Evolutionary conservation across 2,797 vertebrate genomes (phyloP).

Genomic region (Sebastes taczanowskii): DNA sequence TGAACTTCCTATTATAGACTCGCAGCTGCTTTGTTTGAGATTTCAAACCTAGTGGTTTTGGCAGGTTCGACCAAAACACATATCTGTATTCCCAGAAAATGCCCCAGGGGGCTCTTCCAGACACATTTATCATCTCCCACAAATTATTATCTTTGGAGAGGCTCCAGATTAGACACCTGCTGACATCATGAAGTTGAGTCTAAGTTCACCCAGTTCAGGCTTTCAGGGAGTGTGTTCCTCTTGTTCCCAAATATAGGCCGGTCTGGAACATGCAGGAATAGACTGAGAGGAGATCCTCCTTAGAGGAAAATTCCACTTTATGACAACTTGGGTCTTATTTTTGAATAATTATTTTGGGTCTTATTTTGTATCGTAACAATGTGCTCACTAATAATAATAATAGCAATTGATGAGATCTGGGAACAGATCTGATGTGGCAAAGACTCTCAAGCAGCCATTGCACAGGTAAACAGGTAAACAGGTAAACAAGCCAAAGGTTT

Average conservation of each 20-base stretch:
- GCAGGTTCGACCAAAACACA: conserved; percentile 41
- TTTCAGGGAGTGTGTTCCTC: neutral
- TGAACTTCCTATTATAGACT: conserved; percentile 28
- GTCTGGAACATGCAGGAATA: neutral
- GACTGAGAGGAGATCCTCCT: neutral
- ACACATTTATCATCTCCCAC: conserved; percentile 36
- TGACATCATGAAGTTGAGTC: conserved; percentile 37
- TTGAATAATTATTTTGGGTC: neutral
- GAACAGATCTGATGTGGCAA: neutral
- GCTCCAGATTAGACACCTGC: conserved; percentile 54
- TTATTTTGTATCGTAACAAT: too few species aligned
- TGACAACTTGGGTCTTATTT: neutral
- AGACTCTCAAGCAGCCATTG: neutral
- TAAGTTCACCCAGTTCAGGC: conserved; percentile 14
- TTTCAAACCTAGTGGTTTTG: conserved; percentile 28
- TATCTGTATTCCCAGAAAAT: conserved; percentile 31
- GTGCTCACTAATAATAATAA: neutral
- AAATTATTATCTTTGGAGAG: conserved; percentile 43
- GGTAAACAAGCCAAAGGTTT: neutral
- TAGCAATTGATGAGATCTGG: neutral
- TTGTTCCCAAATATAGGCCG: conserved; percentile 28
- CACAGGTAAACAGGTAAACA: neutral
- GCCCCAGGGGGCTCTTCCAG: conserved; percentile 34
- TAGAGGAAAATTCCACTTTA: neutral
- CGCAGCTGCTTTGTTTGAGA: conserved; percentile 32